These are phyloP conservation scores for Sycophila texana DNA, from an alignment of 2,888 invertebrate species.

Conservation along the genomic window DNA sequence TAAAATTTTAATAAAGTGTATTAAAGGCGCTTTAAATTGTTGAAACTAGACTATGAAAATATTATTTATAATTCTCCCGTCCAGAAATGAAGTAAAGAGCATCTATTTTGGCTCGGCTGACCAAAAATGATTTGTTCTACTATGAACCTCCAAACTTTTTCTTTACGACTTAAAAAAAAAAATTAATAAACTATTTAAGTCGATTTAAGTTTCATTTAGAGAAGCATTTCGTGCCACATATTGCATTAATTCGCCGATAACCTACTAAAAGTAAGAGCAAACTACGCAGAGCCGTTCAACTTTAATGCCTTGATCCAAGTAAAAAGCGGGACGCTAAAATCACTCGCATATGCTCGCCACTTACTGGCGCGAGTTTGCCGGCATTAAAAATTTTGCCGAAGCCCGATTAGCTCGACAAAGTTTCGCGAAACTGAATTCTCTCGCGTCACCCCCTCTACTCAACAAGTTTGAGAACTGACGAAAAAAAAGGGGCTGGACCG, in stretches of 20 bases:
- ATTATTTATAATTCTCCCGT: no score
- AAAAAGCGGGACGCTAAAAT: slow-evolving; percentile 2
- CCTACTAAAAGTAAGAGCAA: not conserved
- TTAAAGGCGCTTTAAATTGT: no score
- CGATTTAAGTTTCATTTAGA: no score
- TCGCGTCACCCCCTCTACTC: not conserved
- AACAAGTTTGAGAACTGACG: slow-evolving; percentile 12
- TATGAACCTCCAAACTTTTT: no score
- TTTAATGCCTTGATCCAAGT: slow-evolving; percentile 23
- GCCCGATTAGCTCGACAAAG: slow-evolving; percentile 41
- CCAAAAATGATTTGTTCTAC: no score
- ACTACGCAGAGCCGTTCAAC: not conserved
- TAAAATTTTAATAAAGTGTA: no score
- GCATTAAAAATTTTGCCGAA: slow-evolving; percentile 58
- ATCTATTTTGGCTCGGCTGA: no score
- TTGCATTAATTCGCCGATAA: slow-evolving; percentile 6
- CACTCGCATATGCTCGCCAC: slow-evolving; percentile 1
- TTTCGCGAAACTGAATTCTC: slow-evolving; percentile 39
- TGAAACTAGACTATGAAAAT: no score
- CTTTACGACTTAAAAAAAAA: no score
- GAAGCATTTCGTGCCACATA: no score
- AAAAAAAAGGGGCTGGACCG: not conserved
- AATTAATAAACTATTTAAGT: no score
- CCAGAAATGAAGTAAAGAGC: no score
- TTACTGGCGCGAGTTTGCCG: slow-evolving; percentile 1